Evolutionary conservation across 2,113 vertebrate species (phyloP), one percentile per base, ranked within the genome.

Genomic region (Ceyx margarethae): DNA sequence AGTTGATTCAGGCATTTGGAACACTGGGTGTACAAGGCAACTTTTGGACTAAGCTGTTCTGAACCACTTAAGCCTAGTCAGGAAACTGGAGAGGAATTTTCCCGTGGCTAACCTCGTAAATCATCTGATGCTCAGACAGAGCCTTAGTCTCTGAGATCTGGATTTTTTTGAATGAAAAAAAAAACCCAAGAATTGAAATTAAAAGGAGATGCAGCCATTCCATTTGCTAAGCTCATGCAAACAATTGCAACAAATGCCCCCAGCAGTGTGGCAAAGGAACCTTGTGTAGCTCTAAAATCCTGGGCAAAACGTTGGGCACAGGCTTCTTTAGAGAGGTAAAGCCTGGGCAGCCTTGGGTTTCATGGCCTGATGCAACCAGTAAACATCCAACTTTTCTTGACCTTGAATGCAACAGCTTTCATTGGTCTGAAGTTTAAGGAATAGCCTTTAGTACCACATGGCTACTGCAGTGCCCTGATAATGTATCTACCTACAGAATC

Each of bases 261-360:
- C 48, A 78, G 53, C 37, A 14, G 11, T n/a, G 23, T 29, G 37
- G n/a, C 22, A 56, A 21, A 46, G 46, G 9, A 74, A 74, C 1
- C 1, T 35, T 23, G 13, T 3, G 3, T 19, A 62, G 57, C 5
- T 15, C 62, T 11, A 6, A 78, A 42, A 29, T 9, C 0, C 1
- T 16, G 20, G 22, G 6, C 12, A 23, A 78, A 71, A 54, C 5
- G 7, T 4, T 37, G 21, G 42, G 29, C 26, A 11, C 5, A 54
- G 25, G 4, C 3, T 85, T 69, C 58, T 77, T 20, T 17, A 26
- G 51, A 64, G 68, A 56, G 53, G 10, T 8, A 37, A 22, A 71
- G 31, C 26, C 50, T 45, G 29, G 26, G 48, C 33, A 87, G 43
- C 58, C 43, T n/a, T 43, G 67, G 60, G 19, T 50, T 68, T 82